Evolutionary conservation across 2,797 vertebrate genomes (phyloP).

Genomic region (Rhynchonycteris naso): DNA sequence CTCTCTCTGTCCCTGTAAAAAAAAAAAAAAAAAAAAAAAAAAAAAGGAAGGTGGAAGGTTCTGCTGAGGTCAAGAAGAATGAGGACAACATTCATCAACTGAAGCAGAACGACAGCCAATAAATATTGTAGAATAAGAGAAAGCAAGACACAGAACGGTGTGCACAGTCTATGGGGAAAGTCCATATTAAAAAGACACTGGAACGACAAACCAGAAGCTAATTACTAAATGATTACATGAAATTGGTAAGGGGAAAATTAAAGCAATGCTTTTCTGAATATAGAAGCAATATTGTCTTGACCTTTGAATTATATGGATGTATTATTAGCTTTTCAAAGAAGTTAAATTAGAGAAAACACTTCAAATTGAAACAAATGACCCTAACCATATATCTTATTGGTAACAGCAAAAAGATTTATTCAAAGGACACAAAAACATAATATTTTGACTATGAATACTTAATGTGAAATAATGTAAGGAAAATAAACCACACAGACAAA

Average conservation of each 20-base stretch:
- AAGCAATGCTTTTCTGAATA: background rate
- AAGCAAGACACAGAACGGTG: background rate
- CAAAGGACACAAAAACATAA: background rate
- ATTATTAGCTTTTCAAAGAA: background rate
- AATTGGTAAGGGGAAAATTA: background rate
- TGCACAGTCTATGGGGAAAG: background rate
- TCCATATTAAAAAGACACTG: background rate
- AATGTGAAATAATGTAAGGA: background rate
- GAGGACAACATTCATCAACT: background rate
- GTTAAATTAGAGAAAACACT: background rate
- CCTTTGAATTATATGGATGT: background rate
- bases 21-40: no score
- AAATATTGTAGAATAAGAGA: background rate
- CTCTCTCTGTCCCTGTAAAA: no score
- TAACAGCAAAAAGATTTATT: background rate
- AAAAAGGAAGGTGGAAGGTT: no score
- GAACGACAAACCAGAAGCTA: background rate
- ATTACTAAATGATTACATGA: slow-evolving; percentile 29
- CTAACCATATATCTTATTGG: background rate
- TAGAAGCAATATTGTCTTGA: background rate
- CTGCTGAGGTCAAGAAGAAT: background rate
- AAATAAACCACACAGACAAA: background rate
- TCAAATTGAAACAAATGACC: background rate
- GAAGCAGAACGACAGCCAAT: background rate
- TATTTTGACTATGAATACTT: background rate